Evolutionary conservation across 1,140 invertebrate genomes (phyloP), one percentile per base, ranked within the genome.

Genomic region (Papilio polyxenes): DNA sequence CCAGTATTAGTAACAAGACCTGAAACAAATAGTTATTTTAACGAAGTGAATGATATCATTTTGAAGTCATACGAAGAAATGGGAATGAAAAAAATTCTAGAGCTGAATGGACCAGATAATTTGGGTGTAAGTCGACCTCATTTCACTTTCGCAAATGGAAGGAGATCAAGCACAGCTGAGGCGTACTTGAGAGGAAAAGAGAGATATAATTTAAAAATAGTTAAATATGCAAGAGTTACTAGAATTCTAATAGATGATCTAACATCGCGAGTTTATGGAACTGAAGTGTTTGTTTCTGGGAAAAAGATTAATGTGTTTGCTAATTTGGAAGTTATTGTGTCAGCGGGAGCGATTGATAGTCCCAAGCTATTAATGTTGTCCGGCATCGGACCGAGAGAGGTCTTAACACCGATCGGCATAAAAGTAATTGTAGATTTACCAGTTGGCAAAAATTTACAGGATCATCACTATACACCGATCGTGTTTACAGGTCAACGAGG

Each of bases 401-500:
- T 97, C 84, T 90, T 91, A 77, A 91, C 93, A 56, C 93, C 96
- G 23, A 89, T 96, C 1, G 95, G 95, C 0, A 96, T 98, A 7
- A 80, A 92, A 0, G 83, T 95, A 0, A 80, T 96, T 3, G 83
- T 93, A 9, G 95, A 97, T 85, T 92, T 97, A 8, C 96, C 97
- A 0, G 97, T 98, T 7, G 97, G 97, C 0, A 91, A 95, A 59
- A 97, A 97, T 91, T 93, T 97, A 0, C 96, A 96, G 77, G 96
- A 96, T 83, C 96, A 96, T 87, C 89, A 94, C 82, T 15, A 94
- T 82, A 89, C 84, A 72, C 23, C 93, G 81, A 7, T 86, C 87
- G n/a, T 84, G 83, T 37, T 91, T 81, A 86, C 88, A 51, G 92
- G 91, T 8, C 82, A 91, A 85, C 69, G 44, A 44, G 92, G 90